These are phyloP conservation scores for Zygogramma bicolorata DNA, from an alignment of 2,888 invertebrate species.

Conservation along the genomic window DNA sequence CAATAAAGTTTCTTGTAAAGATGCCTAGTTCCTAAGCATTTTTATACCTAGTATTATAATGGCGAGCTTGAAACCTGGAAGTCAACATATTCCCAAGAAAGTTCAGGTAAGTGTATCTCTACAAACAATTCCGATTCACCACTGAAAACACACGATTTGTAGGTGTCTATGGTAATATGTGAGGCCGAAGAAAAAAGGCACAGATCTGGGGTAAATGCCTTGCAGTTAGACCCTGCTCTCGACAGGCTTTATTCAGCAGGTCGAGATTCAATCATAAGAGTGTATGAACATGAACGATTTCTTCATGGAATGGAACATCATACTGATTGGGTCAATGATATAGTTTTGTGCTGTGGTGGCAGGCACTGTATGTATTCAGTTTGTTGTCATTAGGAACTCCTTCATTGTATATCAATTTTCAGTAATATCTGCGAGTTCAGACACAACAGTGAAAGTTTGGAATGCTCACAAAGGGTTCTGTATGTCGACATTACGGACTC, in stretches of 20 bases:
- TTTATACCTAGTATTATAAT: constrained; percentile 45
- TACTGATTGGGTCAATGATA: constrained; percentile 99
- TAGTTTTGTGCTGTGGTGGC: constrained; percentile 96
- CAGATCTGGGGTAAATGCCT: constrained; percentile 94
- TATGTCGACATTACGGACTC: constrained; percentile 97
- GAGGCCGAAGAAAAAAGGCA: constrained; percentile 95
- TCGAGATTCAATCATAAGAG: constrained; percentile 96
- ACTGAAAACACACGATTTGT: constrained; percentile 45
- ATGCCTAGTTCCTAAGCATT: not conserved
- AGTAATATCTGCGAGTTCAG: constrained; percentile 99
- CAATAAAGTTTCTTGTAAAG: not conserved
- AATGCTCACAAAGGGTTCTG: constrained; percentile 99
- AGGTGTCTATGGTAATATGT: constrained; percentile 98
- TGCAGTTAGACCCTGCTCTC: constrained; percentile 90
- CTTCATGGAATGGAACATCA: constrained; percentile 99
- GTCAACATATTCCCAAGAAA: constrained; percentile 65
- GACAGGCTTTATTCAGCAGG: constrained; percentile 96
- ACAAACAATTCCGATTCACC: not conserved
- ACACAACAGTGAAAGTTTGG: constrained; percentile 99
- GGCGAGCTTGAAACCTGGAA: constrained; percentile 63
- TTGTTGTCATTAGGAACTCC: too few species aligned
- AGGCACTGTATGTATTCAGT: constrained; percentile 83
- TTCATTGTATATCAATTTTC: constrained; percentile 53
- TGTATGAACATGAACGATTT: constrained; percentile 89
- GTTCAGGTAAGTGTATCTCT: constrained; percentile 59